Conservation (phyloP, 2,797 vertebrate species). For the Phyllotis vaccarum region DNA sequence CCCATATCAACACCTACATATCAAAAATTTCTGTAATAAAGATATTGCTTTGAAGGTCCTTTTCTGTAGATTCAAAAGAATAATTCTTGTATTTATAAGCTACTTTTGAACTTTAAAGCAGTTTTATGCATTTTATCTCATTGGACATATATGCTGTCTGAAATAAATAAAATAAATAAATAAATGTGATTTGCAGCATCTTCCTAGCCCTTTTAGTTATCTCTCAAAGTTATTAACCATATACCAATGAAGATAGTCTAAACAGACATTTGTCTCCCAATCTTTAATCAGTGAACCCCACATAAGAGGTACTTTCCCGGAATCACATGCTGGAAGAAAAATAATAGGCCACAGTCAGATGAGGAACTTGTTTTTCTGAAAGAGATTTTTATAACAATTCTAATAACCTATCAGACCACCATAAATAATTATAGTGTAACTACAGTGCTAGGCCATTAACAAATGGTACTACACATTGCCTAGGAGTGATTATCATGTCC, state of each 20-base stretch:
- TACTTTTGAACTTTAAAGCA: constrained; percentile 55
- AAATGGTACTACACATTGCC: background rate
- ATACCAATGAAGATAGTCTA: background rate
- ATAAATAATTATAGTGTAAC: background rate
- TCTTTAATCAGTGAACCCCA: background rate
- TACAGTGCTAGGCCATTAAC: background rate
- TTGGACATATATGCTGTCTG: background rate
- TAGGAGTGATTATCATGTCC: background rate
- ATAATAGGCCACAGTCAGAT: background rate
- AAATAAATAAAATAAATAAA: constrained; percentile 61
- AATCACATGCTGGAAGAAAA: background rate
- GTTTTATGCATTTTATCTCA: background rate
- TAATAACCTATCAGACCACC: background rate
- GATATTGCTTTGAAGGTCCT: constrained; percentile 33
- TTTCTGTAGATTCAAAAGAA: constrained; percentile 21
- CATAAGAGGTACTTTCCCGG: background rate
- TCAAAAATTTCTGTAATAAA: constrained; percentile 62
- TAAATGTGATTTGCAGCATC: background rate
- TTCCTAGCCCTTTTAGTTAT: constrained; percentile 1
- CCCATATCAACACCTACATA: constrained; percentile 8
- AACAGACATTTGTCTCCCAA: background rate
- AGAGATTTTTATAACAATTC: background rate
- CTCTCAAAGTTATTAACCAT: background rate
- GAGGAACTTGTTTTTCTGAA: background rate
- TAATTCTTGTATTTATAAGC: constrained; percentile 44